phyloP scores from a whole-genome alignment of 2,113 vertebrate genomes.

The Meles meles region DNA sequence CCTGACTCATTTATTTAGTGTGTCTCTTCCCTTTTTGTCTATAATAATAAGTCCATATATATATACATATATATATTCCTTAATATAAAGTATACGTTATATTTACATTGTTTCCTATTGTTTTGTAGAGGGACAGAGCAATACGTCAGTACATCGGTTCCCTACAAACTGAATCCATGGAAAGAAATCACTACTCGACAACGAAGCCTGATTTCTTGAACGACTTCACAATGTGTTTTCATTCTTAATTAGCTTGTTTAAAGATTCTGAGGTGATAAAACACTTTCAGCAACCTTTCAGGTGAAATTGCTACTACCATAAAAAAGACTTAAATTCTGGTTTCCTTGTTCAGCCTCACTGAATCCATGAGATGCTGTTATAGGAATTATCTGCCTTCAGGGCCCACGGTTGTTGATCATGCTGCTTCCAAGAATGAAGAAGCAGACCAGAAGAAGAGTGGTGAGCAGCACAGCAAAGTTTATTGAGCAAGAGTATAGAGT shows the following conservation, averaged over 20 bases:
- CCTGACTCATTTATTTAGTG: neutral
- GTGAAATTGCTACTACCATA: neutral
- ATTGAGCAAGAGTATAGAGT: neutral
- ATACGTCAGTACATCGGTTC: neutral
- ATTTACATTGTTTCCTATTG: neutral
- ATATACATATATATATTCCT: neutral
- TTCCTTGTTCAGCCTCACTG: neutral
- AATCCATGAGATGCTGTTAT: neutral
- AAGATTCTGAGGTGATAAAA: constrained; percentile 12
- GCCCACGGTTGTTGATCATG: neutral
- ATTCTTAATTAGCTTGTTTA: constrained; percentile 31
- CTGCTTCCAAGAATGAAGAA: neutral
- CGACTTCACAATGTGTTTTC: neutral
- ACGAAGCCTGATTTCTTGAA: neutral
- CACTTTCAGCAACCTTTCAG: neutral
- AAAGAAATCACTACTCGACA: neutral
- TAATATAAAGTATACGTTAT: neutral
- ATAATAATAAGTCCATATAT: neutral
- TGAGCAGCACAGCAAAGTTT: neutral
- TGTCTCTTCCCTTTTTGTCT: neutral
- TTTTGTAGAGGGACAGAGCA: neutral
- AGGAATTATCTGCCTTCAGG: neutral
- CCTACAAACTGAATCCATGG: neutral
- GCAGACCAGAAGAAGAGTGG: neutral
- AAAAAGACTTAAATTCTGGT: neutral